Base-by-base conservation (phyloP, 1,140 invertebrate species). In the Achroia grisella region DNA sequence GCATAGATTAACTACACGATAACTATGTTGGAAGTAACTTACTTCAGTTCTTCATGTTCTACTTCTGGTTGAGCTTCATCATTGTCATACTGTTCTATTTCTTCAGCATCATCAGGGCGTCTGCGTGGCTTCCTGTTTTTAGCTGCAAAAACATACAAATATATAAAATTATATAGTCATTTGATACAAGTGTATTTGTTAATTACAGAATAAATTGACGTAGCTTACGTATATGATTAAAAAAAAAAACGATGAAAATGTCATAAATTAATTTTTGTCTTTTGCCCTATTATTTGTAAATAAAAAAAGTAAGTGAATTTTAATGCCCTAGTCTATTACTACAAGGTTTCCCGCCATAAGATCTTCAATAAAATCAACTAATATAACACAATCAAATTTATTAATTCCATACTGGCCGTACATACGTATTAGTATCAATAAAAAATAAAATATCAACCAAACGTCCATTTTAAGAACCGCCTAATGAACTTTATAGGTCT, bases 1-100 rank as follows among this genome's bases (percentile, higher is more conserved):
- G n/a, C n/a, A n/a, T n/a, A n/a, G n/a, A n/a, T n/a, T n/a, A n/a
- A n/a, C 28, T 30, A 30, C 10, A 30, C 10, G 5, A 30, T 30
- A 32, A 12, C 2, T 35, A 35, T 10, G 8, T 35, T 39, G 10
- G n/a, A 23, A 23, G 6, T 23, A 6, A 56, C 56, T 54, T 43
- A 78, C 74, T 62, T 78, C 10, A 78, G 23, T 39, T 78, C 74
- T 48, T 69, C 74, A 27, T 70, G 56, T 56, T 60, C n/a, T 56
- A 40, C 33, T 65, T 51, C 29, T 52, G 50, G 30, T 44, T 56
- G 40, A 32, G 54, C 46, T 36, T 58, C 39, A 33, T 54, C 56
- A 27, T 52, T 35, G 14, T 67, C 60, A 29, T 3, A 23, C 6
- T 23, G 17, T 23, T 23, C 17, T 23, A 52, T 39, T 33, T 70